Evolutionary conservation across 2,797 vertebrate genomes (phyloP), one percentile per base, ranked within the genome.

Genomic region (Oceanodroma leucorhoa): DNA sequence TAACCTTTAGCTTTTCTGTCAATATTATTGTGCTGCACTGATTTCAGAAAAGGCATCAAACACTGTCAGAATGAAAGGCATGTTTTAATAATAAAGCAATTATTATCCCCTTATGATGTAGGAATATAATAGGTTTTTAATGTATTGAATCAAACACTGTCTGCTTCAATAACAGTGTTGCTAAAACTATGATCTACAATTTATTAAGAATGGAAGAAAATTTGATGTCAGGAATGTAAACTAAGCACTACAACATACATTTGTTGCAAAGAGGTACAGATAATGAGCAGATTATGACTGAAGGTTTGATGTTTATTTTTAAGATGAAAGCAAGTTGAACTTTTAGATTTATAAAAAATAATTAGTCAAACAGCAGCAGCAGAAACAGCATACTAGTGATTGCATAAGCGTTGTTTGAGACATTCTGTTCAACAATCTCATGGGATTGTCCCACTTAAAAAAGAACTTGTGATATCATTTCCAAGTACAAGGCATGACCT

Each of bases 91-190:
- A 80, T 76, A 89, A 64, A 76, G 51, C 90, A 96, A 94, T 96
- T 94, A 95, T 94, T 96, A 81, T 79, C 48, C 40, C 36, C 71
- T 93, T 93, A 92, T 29, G 55, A 66, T 90, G 80, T 72, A 87
- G 75, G 36, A 91, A 90, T 95, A 80, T 94, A 96, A 96, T 82
- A 95, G 95, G 45, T 30, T 95, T 97, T 96, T 96, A 97, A 93
- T 96, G 61, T 91, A 90, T 92, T 94, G 77, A 83, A 95, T 96
- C 90, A 96, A 97, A 94, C 30, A 40, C 66, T 95, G 48, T 93
- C 71, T 97, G 61, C 67, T 85, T 70, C 90, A 89, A 19, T 94
- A 96, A 95, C 66, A 48, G 22, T 83, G 50, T 90, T 88, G 69
- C 54, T 88, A 70, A 93, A 95, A 77, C 79, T 84, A 45, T 81